Evolutionary conservation across 1,140 invertebrate genomes (phyloP).

Genomic region (Drosophila sp.): DNA sequence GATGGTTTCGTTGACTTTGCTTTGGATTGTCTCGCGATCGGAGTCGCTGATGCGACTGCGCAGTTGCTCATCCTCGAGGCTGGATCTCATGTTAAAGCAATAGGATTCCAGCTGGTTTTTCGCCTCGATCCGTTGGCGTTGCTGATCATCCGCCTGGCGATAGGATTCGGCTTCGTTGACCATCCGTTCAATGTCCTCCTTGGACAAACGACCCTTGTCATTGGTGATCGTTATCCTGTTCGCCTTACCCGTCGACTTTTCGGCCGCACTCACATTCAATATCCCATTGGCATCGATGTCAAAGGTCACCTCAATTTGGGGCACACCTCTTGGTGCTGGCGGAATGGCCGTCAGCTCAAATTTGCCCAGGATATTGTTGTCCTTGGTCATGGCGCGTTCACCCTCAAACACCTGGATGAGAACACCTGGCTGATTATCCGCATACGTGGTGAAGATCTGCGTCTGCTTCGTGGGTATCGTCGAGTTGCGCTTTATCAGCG

Average conservation of each 20-base stretch:
- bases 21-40: conserved; percentile 93
- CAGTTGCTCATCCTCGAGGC: conserved; percentile 94
- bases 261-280: conserved; percentile 93
- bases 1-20: conserved; percentile 96
- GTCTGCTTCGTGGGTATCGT: conserved; percentile 98
- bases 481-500: conserved; percentile 97
- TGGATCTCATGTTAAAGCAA: conserved; percentile 98
- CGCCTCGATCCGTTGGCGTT: conserved; percentile 93
- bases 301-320: conserved; percentile 96
- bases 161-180: conserved; percentile 98
- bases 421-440: conserved; percentile 98
- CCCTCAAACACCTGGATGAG: conserved; percentile 95
- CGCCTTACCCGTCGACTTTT: conserved; percentile 97
- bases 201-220: conserved; percentile 97
- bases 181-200: conserved; percentile 99
- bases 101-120: conserved; percentile 97
- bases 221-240: conserved; percentile 99
- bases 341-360: conserved; percentile 97
- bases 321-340: conserved; percentile 96
- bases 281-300: conserved; percentile 96
- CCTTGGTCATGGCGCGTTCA: conserved; percentile 95
- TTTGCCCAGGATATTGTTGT: conserved; percentile 96
- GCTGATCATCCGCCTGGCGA: conserved; percentile 94
- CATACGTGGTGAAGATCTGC: conserved; percentile 98
- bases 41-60: conserved; percentile 94